Evolutionary conservation across 2,888 invertebrate genomes (phyloP), one percentile per base, ranked within the genome.

Genomic region (Cheilosia scutellata): DNA sequence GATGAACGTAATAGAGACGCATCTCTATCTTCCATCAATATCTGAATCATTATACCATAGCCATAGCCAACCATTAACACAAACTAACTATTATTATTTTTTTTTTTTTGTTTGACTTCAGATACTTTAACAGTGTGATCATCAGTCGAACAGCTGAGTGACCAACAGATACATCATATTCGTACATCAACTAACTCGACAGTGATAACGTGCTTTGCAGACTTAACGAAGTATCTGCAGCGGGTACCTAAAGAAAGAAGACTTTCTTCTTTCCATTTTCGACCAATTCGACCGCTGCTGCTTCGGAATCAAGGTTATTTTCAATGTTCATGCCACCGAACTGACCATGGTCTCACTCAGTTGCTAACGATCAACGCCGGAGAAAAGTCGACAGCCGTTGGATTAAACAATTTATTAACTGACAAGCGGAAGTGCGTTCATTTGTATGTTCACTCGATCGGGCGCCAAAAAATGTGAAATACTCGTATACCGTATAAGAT

Each of bases 191-290:
- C 4, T 47, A 40, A 78, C 66, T 42, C 55, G 33, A 62, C 40
- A 9, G 82, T 65, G 80, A 80, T 76, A 86, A 82, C 84, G 80
- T 68, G 71, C 75, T 66, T 57, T 76, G 84, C 80, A 82, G 76
- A 86, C 86, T 86, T 72, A 82, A 86, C 86, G 86, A 86, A 86
- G 86, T 82, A 72, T 77, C 82, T 66, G 76, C 65, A 75, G 31
- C 25, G 44, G 27, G n/a, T n/a, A 47, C 13, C 25, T 42, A 31
- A 40, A 42, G 47, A 71, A 40, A 42, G 47, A 71, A 60, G 66
- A 82, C 76, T 70, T 84, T 80, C 70, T 79, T 79, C 84, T 86
- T 86, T 86, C 66, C 55, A 20, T 71, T 86, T 58, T 66, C 75
- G 66, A 75, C 53, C 75, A 75, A 37, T 80, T 83, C 77, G 60